Base-by-base conservation (phyloP, 2,888 invertebrate species). In the Hymenopus coronatus region DNA sequence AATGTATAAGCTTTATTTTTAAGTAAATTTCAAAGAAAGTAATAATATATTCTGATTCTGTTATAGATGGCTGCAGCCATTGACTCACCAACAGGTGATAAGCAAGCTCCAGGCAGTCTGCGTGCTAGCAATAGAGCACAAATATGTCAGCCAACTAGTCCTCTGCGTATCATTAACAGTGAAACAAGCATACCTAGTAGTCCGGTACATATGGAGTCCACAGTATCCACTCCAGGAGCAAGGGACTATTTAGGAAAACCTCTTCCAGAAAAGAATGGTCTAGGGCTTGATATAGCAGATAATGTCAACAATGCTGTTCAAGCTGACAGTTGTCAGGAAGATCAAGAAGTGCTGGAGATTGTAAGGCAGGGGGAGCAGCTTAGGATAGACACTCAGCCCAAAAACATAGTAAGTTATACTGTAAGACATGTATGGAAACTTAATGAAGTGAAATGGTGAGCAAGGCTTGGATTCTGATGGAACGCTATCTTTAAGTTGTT, bases 321-420 rank as follows among this genome's bases (percentile, higher is more conserved):
- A 15, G 14, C 27, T 33, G 90, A 28, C 90, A 90, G 82, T 27
- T 93, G 92, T 83, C 93, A 93, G 90, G 95, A 95, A 91, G 94
- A 94, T 91, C 90, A 94, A 91, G 95, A 95, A 92, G 94, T 95
- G 90, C 92, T 94, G 89, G 94, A 94, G 91, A 94, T 95, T 91
- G 94, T 95, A 89, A 92, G 92, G 88, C 92, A 92, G 89, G 94
- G 92, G 33, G 92, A 92, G 85, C 91, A 89, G 90, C 83, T 83
- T 70, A 90, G 54, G 90, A 91, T 86, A 46, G 90, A 90, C 85
- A 85, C 89, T 14, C 90, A 88, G 27, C 84, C 89, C 8, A 88
- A 88, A 54, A 83, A 85, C 20, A 70, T 88, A 87, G 88, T 89
- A 28, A 83, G 89, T 88, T 70, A 12, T 40, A 40, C 12, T 12